Base-by-base conservation (phyloP, 2,797 vertebrate genomes). In the Arrhamphus sclerolepis region DNA sequence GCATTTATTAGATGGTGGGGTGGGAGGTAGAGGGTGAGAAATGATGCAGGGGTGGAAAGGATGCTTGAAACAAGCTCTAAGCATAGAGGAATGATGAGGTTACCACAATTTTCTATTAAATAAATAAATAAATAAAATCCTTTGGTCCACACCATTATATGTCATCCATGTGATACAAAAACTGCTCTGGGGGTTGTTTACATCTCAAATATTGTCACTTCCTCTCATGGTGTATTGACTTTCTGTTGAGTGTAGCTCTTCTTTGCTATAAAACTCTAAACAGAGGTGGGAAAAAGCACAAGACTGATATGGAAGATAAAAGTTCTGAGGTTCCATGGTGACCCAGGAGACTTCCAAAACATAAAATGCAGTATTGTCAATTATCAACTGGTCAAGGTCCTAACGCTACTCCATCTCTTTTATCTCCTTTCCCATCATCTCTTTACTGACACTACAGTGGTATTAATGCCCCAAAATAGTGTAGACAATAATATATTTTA, bases 1-100 rank as follows among this genome's bases (percentile, higher is more conserved):
- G 17, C 21, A 29, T 10, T 22, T 61, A 10, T n/a, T 8, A 22
- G 17, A 10, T 46, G 1, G 66, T 58, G 0, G 28, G 52, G 34
- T 43, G 56, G 21, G 50, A 41, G 47, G 49, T 34, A 55, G 41
- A 17, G 54, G 41, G 38, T 46, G 44, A 55, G 22, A 42, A 16
- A 7, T 2, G n/a, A 48, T 13, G 56, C 49, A 21, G 38, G 29
- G 43, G 11, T 34, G 17, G 28, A 38, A 63, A 47, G 54, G 46
- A 28, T 54, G 47, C 54, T 55, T 26, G 46, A 43, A 42, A 21
- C 20, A 5, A 58, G 51, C 46, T 51, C 47, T 24, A 53, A 56
- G 34, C 43, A 49, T 19, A 5, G 13, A 46, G 40, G 38, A 48
- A 47, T 56, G n/a, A 19, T 11, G 17, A 40, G 39, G 18, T 28